Conservation (phyloP, 2,888 invertebrate species). For the Cryptocheilus praepositus region DNA sequence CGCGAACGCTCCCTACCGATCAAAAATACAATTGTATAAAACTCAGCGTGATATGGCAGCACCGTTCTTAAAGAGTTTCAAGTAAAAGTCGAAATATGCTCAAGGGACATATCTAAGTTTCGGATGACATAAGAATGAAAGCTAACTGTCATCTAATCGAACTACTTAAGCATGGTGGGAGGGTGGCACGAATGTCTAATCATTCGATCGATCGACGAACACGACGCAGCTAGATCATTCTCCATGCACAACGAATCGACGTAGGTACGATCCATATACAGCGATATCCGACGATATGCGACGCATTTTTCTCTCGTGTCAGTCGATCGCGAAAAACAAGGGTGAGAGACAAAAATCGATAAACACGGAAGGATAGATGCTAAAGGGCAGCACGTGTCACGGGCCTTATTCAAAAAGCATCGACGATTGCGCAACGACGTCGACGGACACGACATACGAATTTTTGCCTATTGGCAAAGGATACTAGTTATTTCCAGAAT, state of each 20-base stretch:
- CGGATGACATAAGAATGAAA: conserved; percentile 31
- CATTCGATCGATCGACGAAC: conserved; percentile 36
- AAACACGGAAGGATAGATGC: conserved; percentile 32
- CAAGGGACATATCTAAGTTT: conserved; percentile 24
- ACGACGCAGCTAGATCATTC: conserved; percentile 24
- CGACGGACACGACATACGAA: no score
- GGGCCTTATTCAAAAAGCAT: conserved; percentile 46
- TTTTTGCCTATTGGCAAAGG: no score
- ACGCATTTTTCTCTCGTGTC: background rate
- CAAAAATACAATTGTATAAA: conserved; percentile 2
- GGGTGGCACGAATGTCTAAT: conserved; percentile 27
- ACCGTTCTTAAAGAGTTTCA: conserved; percentile 24
- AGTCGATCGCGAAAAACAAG: conserved; percentile 1
- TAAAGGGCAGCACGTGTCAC: conserved; percentile 57
- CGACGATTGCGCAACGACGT: conserved; percentile 55
- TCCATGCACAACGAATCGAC: background rate
- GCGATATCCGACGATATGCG: no score
- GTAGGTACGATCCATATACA: background rate
- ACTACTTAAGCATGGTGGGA: conserved; percentile 45
- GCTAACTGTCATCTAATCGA: conserved; percentile 38
- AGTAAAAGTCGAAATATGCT: conserved; percentile 23
- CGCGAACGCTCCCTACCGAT: conserved; percentile 30
- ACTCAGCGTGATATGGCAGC: conserved; percentile 52
- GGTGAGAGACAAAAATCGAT: background rate
- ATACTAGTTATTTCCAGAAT: no score